Evolutionary conservation across 2,888 invertebrate species (phyloP).

Genomic region (Hypomecis atomaria): DNA sequence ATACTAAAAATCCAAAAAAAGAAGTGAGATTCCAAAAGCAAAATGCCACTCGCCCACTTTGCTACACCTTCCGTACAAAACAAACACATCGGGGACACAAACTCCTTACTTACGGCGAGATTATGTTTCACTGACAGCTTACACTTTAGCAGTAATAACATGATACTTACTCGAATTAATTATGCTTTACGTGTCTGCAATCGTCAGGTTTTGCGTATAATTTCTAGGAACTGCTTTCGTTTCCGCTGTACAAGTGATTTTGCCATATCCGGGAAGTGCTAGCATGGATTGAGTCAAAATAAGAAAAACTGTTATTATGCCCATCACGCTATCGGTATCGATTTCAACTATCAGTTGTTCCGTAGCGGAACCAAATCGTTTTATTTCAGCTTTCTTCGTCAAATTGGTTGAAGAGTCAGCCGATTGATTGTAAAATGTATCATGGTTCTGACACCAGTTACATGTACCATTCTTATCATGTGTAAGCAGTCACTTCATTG

Average conservation of each 20-base stretch:
- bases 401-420: constrained; percentile 7
- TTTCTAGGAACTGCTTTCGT: constrained; percentile 49
- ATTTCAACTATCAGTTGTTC: constrained; percentile 28
- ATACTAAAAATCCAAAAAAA: background rate
- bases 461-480: too few species aligned
- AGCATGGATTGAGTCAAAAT: constrained; percentile 25
- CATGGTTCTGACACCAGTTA: background rate
- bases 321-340: constrained; percentile 36
- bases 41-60: constrained; percentile 6
- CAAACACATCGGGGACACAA: constrained; percentile 7
- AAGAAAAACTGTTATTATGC: constrained; percentile 44
- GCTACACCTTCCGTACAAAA: background rate
- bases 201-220: constrained; percentile 20
- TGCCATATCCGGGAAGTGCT: constrained; percentile 52
- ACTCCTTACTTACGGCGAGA: constrained; percentile 8
- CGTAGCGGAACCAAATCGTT: constrained; percentile 28
- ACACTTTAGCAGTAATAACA: constrained; percentile 18
- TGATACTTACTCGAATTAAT: constrained; percentile 20
- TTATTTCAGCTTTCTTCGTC: constrained; percentile 9
- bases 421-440: constrained; percentile 3
- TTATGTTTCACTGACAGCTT: constrained; percentile 18
- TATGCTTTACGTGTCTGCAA: constrained; percentile 19
- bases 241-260: constrained; percentile 51
- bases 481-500: too few species aligned
- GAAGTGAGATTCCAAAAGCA: background rate